Conservation (phyloP, 2,797 vertebrate species). For the Manis pentadactyla region DNA sequence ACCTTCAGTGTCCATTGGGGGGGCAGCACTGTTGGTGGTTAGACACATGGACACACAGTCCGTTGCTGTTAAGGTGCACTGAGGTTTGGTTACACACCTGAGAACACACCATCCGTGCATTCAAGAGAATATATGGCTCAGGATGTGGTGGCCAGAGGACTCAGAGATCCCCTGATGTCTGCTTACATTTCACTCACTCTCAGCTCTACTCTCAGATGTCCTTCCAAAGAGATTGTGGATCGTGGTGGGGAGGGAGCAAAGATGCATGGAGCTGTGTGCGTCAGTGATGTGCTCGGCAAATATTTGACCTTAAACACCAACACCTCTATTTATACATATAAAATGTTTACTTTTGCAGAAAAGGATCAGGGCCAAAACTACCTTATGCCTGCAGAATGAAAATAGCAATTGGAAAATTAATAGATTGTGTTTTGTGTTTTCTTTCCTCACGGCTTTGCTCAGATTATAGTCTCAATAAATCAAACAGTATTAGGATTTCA, state of each 20-base stretch:
- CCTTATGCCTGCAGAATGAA: neutral
- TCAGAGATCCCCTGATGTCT: neutral
- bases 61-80: neutral
- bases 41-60: neutral
- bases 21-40: too few relatives aligned
- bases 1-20: too few relatives aligned
- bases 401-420: neutral
- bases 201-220: neutral
- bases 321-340: neutral
- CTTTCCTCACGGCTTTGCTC: neutral
- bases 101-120: too few relatives aligned
- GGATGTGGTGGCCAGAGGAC: neutral
- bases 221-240: neutral
- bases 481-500: neutral
- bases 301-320: neutral
- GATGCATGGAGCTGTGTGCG: accelerated
- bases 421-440: neutral
- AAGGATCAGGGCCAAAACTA: neutral
- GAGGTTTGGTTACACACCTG: neutral
- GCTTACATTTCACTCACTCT: neutral
- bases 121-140: accelerated
- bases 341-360: neutral
- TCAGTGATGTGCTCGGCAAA: neutral
- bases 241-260: accelerated
- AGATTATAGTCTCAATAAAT: neutral